Evolutionary conservation across 2,113 vertebrate species (phyloP).

Genomic region (Thymallus thymallus): DNA sequence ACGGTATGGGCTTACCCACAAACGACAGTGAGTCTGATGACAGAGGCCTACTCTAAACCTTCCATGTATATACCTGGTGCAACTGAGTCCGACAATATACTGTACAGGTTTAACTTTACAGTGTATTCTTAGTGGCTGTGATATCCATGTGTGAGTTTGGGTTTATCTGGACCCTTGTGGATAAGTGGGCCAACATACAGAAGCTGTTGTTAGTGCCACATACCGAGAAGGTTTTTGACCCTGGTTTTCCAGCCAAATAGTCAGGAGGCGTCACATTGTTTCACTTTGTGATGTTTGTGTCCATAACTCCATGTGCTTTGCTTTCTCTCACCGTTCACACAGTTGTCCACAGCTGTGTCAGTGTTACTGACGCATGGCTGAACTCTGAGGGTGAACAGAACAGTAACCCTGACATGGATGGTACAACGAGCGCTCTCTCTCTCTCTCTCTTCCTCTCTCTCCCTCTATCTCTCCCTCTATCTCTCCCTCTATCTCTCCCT

Average conservation of each 20-base stretch:
- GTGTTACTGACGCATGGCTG: background rate
- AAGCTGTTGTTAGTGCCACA: too few relatives aligned
- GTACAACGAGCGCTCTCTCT: background rate
- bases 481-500: slow-evolving; percentile 22
- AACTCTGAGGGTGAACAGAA: background rate
- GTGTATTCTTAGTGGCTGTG: too few relatives aligned
- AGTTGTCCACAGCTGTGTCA: background rate
- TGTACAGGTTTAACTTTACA: too few relatives aligned
- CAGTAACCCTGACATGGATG: background rate
- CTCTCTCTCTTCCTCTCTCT: background rate
- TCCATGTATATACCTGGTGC: background rate
- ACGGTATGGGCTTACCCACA: slow-evolving; percentile 82
- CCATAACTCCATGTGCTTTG: background rate
- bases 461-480: background rate
- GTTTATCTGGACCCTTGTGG: background rate
- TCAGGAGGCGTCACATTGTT: too few relatives aligned
- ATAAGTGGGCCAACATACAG: too few relatives aligned
- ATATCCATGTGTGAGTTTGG: slow-evolving; percentile 1
- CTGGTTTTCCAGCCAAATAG: too few relatives aligned
- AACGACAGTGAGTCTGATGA: slow-evolving; percentile 88
- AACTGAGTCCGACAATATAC: too few relatives aligned
- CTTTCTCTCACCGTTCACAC: background rate
- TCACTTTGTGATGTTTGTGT: too few relatives aligned
- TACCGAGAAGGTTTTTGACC: too few relatives aligned
- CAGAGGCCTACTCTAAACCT: background rate